phyloP scores from a whole-genome alignment of 2,888 invertebrate genomes.

The Synergus itoensis region DNA sequence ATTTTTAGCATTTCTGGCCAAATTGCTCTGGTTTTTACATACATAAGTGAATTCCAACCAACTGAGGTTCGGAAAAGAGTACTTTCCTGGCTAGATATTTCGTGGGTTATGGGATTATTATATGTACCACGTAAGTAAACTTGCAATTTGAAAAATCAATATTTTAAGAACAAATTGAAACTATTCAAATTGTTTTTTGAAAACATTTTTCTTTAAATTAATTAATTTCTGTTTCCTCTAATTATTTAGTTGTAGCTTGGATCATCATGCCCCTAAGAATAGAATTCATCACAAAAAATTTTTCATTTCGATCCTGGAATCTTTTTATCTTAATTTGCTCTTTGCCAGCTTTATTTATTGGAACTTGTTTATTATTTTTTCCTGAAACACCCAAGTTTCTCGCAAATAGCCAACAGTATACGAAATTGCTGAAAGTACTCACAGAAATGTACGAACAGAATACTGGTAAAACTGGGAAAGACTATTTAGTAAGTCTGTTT shows the following conservation, averaged over 20 bases:
- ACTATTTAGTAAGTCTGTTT: slow-evolving; percentile 67
- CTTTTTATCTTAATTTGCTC: slow-evolving; percentile 87
- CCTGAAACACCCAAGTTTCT: slow-evolving; percentile 91
- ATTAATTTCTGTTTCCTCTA: neutral
- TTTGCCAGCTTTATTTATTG: slow-evolving; percentile 83
- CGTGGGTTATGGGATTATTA: slow-evolving; percentile 89
- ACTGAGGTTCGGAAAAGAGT: slow-evolving; percentile 87
- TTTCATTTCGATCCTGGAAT: slow-evolving; percentile 89
- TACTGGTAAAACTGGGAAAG: slow-evolving; percentile 79
- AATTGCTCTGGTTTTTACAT: slow-evolving; percentile 89
- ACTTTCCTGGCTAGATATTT: slow-evolving; percentile 90
- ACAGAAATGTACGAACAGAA: slow-evolving; percentile 85
- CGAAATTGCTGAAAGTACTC: slow-evolving; percentile 84
- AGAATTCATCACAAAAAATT: slow-evolving; percentile 80
- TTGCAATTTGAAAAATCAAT: neutral
- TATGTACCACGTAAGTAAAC: slow-evolving; percentile 82
- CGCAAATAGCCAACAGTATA: slow-evolving; percentile 87
- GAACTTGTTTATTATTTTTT: slow-evolving; percentile 84
- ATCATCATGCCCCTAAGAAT: slow-evolving; percentile 85
- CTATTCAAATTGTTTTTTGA: too few species aligned
- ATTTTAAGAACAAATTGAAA: too few species aligned
- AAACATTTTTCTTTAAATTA: too few species aligned
- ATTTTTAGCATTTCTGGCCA: slow-evolving; percentile 85
- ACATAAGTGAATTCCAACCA: slow-evolving; percentile 89
- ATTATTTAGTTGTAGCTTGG: slow-evolving; percentile 85